phyloP scores from a whole-genome alignment of 2,797 vertebrate genomes.

The Anabas testudineus region DNA sequence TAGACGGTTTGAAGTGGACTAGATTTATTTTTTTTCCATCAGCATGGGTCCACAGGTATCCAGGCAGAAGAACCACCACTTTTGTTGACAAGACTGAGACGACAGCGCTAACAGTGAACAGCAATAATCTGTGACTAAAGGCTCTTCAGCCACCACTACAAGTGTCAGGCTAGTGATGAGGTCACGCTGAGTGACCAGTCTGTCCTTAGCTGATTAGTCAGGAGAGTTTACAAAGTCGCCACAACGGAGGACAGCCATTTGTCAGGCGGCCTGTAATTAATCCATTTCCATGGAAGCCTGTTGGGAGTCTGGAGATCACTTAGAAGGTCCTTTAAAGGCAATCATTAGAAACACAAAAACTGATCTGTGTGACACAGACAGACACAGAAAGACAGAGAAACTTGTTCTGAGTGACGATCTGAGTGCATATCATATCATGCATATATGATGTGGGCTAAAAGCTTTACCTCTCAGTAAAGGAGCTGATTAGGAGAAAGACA shows the following conservation, averaged over 20 bases:
- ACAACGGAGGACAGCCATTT: conserved; percentile 66
- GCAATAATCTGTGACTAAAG: conserved; percentile 71
- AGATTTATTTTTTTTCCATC: conserved; percentile 53
- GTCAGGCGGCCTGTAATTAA: conserved; percentile 78
- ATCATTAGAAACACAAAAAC: conserved; percentile 66
- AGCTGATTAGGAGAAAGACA: conserved; percentile 70
- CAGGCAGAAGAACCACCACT: conserved; percentile 28
- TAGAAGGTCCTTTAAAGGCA: conserved; percentile 67
- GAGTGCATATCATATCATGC: no score
- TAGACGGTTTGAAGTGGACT: conserved; percentile 46
- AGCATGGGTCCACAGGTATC: conserved; percentile 34
- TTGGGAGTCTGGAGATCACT: conserved; percentile 63
- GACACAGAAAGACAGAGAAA: conserved; percentile 30
- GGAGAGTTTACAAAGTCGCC: conserved; percentile 71
- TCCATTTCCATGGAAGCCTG: conserved; percentile 73
- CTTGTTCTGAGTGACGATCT: conserved; percentile 49
- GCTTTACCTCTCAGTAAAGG: conserved; percentile 54
- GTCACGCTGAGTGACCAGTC: conserved; percentile 72
- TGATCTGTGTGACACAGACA: conserved; percentile 42
- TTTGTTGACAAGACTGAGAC: conserved; percentile 43
- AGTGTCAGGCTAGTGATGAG: conserved; percentile 71
- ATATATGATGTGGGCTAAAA: conserved; percentile 46
- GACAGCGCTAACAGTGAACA: conserved; percentile 47
- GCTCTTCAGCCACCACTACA: conserved; percentile 64
- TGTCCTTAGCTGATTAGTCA: conserved; percentile 78